phyloP scores from a whole-genome alignment of 2,113 vertebrate genomes.

The Protomyctophum bolini region DNA sequence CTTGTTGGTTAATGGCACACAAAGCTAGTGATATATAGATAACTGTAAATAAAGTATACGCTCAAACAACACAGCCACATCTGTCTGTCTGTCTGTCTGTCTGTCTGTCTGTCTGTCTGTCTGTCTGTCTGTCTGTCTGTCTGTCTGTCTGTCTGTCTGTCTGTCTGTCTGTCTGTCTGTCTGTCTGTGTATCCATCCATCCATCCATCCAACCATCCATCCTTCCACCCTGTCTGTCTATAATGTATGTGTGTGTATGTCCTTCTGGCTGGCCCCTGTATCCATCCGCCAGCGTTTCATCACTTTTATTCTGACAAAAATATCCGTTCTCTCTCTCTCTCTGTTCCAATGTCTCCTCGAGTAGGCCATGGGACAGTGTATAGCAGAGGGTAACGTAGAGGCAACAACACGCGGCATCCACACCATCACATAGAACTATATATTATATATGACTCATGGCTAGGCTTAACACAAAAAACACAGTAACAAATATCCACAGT shows the following conservation, averaged over 20 bases:
- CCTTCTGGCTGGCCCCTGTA: background rate
- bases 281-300: background rate
- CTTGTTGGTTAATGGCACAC: no score
- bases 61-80: background rate
- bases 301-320: no score
- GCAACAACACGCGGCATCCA: background rate
- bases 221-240: background rate
- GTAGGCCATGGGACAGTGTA: conserved; percentile 1
- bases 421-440: conserved; percentile 23
- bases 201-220: no score
- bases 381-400: background rate
- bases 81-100: conserved; percentile 16
- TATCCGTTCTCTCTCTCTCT: no score
- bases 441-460: conserved; percentile 1
- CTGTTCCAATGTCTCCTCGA: no score
- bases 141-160: background rate
- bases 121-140: background rate
- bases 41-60: no score
- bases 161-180: background rate
- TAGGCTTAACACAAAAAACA: conserved; percentile 29
- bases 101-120: conserved; percentile 9
- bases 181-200: no score
- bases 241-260: background rate
- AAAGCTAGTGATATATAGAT: no score
- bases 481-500: conserved; percentile 58